Conservation (phyloP, 92 coral and sea anemone species). For the Galaxea fascicularis region DNA sequence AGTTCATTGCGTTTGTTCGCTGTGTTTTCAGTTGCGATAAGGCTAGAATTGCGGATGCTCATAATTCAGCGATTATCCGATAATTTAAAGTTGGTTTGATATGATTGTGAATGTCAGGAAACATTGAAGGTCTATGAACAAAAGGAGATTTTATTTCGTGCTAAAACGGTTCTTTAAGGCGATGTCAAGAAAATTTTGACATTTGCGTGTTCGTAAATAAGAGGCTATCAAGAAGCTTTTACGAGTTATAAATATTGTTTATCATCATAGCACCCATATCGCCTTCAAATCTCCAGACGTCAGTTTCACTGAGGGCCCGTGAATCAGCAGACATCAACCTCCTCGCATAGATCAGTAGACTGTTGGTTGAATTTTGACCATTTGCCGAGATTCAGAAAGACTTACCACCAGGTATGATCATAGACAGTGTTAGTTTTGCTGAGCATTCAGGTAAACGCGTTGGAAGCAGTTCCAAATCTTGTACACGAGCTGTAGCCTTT, state of each 20-base stretch:
- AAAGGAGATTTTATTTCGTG: neutral
- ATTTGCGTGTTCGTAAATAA: neutral
- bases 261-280: conserved; percentile 1
- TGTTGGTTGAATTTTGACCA: neutral
- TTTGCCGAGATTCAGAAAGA: neutral
- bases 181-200: neutral
- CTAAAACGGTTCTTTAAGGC: neutral
- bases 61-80: neutral
- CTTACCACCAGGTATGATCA: neutral
- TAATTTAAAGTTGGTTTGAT: neutral
- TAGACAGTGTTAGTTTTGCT: neutral
- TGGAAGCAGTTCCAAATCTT: neutral
- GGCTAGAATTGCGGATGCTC: neutral
- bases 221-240: too few relatives aligned
- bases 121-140: neutral
- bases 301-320: too few relatives aligned
- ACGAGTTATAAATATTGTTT: too few relatives aligned
- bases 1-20: too few relatives aligned
- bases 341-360: neutral
- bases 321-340: neutral
- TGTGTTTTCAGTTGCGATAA: neutral
- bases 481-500: neutral
- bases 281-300: neutral
- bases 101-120: neutral
- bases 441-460: neutral